Base-by-base conservation (phyloP, 2,797 vertebrate species). In the Gambelia wislizenii region DNA sequence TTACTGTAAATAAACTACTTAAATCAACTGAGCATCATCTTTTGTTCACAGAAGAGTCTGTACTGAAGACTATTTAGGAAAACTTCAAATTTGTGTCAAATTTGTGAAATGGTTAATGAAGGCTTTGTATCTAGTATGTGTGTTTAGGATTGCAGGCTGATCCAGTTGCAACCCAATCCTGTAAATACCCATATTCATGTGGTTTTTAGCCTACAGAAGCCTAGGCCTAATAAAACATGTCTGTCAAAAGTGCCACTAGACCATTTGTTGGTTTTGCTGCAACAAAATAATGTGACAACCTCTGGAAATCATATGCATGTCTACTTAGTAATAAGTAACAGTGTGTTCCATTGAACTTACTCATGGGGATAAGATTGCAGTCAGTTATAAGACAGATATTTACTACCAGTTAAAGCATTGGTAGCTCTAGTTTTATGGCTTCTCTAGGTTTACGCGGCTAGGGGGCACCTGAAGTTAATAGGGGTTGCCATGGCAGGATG, bases 21-120 rank as follows among this genome's bases (percentile, higher is more conserved):
- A 18, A n/a, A n/a, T n/a, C n/a, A n/a, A n/a, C n/a, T n/a, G n/a
- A 94, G 0, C 4, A 92, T 87, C 22, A 86, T 83, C 47, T 61
- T 90, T 67, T 89, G 30, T 64, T 44, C 13, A 7, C 6, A n/a
- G n/a, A n/a, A 30, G 12, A 18, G 59, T 44, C 54, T 42, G 8
- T 64, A 33, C 25, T 69, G 42, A 69, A 4, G 3, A n/a, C 25
- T 69, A 47, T 69, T 78, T 30, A 42, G 49, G 6, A 9, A 42
- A 33, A 42, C 36, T 33, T 83, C 67, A 49, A 33, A 67, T 33
- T 67, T 69, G 27, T 14, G 47, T 1, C 14, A 69, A 7, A 22
- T 67, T 33, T 49, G 52, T 69, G 42, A 16, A 42, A 33, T 36
- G 6, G 44, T 64, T 82, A 42, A 80, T 56, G 52, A 56, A 36